Evolutionary conservation across 2,113 vertebrate species (phyloP), one percentile per base, ranked within the genome.

Genomic region (Choloepus hoffmanni): DNA sequence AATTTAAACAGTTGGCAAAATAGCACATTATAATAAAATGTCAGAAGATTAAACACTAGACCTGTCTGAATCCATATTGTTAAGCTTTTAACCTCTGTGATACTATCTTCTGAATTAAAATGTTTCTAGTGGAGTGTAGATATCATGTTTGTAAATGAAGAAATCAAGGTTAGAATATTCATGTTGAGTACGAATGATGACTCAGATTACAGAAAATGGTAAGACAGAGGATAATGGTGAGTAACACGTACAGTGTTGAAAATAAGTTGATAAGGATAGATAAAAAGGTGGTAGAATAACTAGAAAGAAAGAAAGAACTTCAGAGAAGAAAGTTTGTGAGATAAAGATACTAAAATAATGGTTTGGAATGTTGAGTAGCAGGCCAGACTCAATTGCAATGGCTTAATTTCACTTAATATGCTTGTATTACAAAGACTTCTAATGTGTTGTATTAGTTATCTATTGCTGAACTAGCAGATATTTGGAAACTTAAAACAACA

Each of bases 1-100:
- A 78, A 65, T 81, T 43, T 78, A 70, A 89, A 73, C 63, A 92
- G 70, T 21, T 86, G 90, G 4, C n/a, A 73, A 85, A 85, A 76
- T 65, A 90, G 14, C 5, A 68, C 21, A 63, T 3, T 1, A 16
- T 76, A 77, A 90, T 50, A 86, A 86, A 81, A 77, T 58, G 28
- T 91, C 70, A 79, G 33, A 76, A 77, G 9, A 77, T 67, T 90
- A 77, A 84, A 40, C 43, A 73, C 5, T 60, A 85, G 8, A 2
- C n/a, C 30, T 60, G 18, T 67, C 67, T 87, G 10, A 87, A 89
- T 88, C 2, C 43, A 79, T 43, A 78, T 84, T 45, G 40, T 84
- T 83, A 26, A 26, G 84, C 5, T 74, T 19, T 74, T 21, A 79
- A 55, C 60, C 28, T 70, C 5, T 58, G 83, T 53, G 84, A 89